Percentiles rank a stretch among this genome's conserved stretches.
phyloP scores from a whole-genome alignment of 2,888 invertebrate genomes.

The Heliconius ethilla region DNA sequence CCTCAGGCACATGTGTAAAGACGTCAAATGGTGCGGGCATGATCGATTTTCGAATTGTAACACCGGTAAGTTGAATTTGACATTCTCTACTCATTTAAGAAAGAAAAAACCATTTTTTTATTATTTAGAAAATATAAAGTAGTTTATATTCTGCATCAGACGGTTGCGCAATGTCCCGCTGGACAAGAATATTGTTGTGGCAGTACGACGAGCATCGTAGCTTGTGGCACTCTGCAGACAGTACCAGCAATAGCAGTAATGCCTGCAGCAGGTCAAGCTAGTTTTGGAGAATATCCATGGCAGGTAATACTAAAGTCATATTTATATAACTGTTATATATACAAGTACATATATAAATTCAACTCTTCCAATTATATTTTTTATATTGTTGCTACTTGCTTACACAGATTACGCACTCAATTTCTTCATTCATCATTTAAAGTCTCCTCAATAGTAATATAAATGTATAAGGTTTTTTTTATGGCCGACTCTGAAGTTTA shows the following conservation, averaged over 20 bases:
- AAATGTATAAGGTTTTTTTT: not conserved
- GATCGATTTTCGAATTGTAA: conserved; percentile 84
- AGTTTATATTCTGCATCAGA: conserved; percentile 29
- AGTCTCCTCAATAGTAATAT: not conserved
- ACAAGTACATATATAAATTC: not conserved
- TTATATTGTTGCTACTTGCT: too few relatives aligned
- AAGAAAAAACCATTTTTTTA: not conserved
- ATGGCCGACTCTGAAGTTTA: not conserved
- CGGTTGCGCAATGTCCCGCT: conserved; percentile 55
- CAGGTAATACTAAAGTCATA: conserved; percentile 72
- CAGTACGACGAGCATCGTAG: conserved; percentile 52
- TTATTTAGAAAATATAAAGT: not conserved
- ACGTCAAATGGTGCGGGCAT: conserved; percentile 78
- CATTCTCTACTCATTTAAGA: not conserved
- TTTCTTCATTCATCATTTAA: too few relatives aligned
- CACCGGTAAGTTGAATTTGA: conserved; percentile 70
- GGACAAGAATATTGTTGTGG: conserved; percentile 76
- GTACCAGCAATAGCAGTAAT: conserved; percentile 62
- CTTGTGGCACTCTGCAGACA: conserved; percentile 74
- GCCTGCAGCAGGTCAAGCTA: conserved; percentile 80
- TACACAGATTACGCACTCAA: too few relatives aligned
- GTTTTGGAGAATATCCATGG: conserved; percentile 88
- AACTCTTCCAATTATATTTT: too few relatives aligned
- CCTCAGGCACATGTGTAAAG: conserved; percentile 64
- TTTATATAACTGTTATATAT: not conserved